Evolutionary conservation across 2,888 invertebrate species (phyloP), one percentile per base, ranked within the genome.

Genomic region (Apeira syringaria): DNA sequence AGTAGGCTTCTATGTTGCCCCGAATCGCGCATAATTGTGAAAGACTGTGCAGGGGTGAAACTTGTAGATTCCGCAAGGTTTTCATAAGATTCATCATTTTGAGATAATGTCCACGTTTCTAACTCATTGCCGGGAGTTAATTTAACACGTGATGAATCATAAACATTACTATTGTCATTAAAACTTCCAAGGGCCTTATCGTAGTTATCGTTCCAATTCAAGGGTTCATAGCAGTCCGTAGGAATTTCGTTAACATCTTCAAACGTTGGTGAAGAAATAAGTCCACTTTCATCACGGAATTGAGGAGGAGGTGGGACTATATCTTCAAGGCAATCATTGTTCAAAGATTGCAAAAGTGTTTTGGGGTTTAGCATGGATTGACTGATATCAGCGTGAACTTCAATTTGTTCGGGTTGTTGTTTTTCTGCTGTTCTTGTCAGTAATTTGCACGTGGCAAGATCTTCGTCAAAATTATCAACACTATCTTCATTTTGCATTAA

Each of bases 281-380:
- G 3, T 12, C 28, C 35, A 5, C 1, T 18, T 31, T 48, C 43
- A 45, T 76, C 74, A 40, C 71, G 56, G 55, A 83, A 88, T 50
- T 79, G 67, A 2, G 65, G 51, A 3, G 88, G 86, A 2, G 87
- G 87, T 7, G 83, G 70, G 39, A 83, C 68, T 27, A 82, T 56
- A 24, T 64, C 65, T 3, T 59, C 56, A 3, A 20, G 11, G 4
- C 62, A 55, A 33, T 63, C 58, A 12, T 61, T 57, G 39, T 43
- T 56, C 22, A 67, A 61, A 56, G 60, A 64, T 60, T 82, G 73
- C 35, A 89, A 57, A 26, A 89, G 58, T 24, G 66, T 70, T 70
- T 74, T 81, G 2, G 88, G 88, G 57, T 88, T 68, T 25, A 89
- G 72, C 76, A 87, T 71, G 7, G 68, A 61, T 10, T 72, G 64